A percentile compares a stretch with the other conserved stretches of the same genome.
Conservation (phyloP, 2,888 invertebrate species). For the Trissolcus japonicus region DNA sequence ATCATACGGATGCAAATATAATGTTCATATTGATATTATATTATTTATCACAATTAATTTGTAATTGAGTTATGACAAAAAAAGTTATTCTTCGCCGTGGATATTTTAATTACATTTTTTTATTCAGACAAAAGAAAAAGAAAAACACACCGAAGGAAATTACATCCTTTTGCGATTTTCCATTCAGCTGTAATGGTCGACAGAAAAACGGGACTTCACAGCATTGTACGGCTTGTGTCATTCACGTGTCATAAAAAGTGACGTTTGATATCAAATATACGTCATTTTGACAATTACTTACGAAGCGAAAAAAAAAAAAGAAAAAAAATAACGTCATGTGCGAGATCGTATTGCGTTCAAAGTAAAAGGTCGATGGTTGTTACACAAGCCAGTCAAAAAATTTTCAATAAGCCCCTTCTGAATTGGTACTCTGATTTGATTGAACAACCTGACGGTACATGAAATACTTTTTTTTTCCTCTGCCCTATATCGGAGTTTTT, state of each 20-base stretch:
- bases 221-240: constrained; percentile 16
- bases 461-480: no score
- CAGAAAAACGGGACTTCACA: constrained; percentile 16
- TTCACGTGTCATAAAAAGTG: constrained; percentile 33
- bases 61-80: no score
- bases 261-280: constrained; percentile 45
- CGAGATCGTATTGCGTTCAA: constrained; percentile 1
- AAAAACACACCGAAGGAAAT: not conserved
- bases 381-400: constrained; percentile 15
- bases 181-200: constrained; percentile 9
- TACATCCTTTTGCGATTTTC: not conserved
- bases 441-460: no score
- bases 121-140: not conserved
- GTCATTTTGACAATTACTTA: constrained; percentile 41
- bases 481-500: not conserved
- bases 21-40: no score
- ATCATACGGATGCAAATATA: no score
- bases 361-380: constrained; percentile 22
- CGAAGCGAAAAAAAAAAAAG: constrained; percentile 18
- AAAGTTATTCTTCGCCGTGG: no score
- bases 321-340: constrained; percentile 9
- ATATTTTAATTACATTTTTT: no score
- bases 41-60: no score
- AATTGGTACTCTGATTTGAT: constrained; percentile 6
- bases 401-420: constrained; percentile 8